These are phyloP conservation scores for Paraescarpia echinospica DNA, from an alignment of 1,140 invertebrate genomes.

Conservation along the genomic window DNA sequence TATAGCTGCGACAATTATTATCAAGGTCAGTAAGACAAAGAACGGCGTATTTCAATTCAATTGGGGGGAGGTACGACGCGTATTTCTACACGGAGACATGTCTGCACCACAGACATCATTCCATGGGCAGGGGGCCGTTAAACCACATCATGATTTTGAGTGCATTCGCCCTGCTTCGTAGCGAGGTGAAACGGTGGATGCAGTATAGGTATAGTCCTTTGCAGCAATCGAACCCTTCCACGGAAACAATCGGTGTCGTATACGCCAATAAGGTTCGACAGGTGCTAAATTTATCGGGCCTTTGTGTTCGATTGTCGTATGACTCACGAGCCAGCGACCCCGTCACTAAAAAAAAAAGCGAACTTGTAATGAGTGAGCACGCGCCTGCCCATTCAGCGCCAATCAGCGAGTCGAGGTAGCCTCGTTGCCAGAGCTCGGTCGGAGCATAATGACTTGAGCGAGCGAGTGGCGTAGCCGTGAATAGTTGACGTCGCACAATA, in stretches of 20 bases:
- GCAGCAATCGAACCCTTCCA: neutral
- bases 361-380: too few species aligned
- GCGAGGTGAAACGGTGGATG: slow-evolving; percentile 30
- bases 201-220: neutral
- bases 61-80: neutral
- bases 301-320: neutral
- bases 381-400: too few species aligned
- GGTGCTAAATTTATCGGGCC: neutral
- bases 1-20: too few species aligned
- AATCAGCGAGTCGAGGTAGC: neutral
- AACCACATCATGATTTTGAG: neutral
- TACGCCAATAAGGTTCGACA: slow-evolving; percentile 8
- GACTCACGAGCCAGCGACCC: neutral
- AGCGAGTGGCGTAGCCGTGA: neutral
- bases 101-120: neutral
- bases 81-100: neutral
- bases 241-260: neutral
- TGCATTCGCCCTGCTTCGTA: neutral
- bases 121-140: neutral
- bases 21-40: neutral
- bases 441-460: neutral
- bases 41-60: neutral
- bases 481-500: neutral
- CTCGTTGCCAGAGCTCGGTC: neutral
- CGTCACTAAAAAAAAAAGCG: neutral